These are phyloP conservation scores for Cyprinus carpio DNA, from an alignment of 2,113 vertebrate genomes.

Conservation along the genomic window DNA sequence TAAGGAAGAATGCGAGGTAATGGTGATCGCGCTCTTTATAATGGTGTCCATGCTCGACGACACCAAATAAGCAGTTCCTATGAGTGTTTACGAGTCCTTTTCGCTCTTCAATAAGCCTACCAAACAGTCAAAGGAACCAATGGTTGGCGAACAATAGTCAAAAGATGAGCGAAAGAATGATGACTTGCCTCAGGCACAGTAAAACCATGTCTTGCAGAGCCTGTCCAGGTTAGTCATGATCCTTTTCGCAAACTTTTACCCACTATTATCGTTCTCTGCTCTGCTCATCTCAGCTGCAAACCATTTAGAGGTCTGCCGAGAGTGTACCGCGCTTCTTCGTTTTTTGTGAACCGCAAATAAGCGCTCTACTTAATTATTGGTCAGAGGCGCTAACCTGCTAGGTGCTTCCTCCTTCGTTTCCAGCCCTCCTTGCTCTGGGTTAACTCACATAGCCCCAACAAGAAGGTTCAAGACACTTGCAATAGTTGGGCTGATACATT, in stretches of 20 bases:
- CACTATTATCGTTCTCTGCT: conserved; percentile 70
- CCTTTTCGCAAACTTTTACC: conserved; percentile 76
- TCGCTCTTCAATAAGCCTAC: conserved; percentile 28
- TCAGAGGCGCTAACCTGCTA: conserved; percentile 3
- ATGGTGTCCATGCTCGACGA: conserved; percentile 85
- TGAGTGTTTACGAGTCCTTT: conserved; percentile 61
- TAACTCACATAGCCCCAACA: background rate
- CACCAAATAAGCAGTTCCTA: conserved; percentile 96
- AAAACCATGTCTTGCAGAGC: conserved; percentile 73
- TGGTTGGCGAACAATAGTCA: conserved; percentile 54
- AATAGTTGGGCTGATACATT: background rate
- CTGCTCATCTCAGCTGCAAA: conserved; percentile 65
- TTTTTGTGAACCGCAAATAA: conserved; percentile 39
- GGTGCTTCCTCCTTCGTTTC: conserved; percentile 34
- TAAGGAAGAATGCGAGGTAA: conserved; percentile 84
- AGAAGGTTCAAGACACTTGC: background rate
- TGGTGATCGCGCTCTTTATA: conserved; percentile 85
- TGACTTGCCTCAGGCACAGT: conserved; percentile 65
- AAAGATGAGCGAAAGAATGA: conserved; percentile 64
- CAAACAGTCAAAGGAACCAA: conserved; percentile 48
- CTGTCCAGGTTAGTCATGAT: conserved; percentile 73
- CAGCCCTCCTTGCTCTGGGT: conserved; percentile 8
- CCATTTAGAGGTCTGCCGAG: conserved; percentile 65
- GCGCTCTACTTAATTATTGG: conserved; percentile 28
- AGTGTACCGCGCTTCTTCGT: too few species aligned